Percentiles rank a stretch among this genome's conserved stretches.
Conservation (phyloP, 2,888 invertebrate genomes). For the Eristalinus aeneus region DNA sequence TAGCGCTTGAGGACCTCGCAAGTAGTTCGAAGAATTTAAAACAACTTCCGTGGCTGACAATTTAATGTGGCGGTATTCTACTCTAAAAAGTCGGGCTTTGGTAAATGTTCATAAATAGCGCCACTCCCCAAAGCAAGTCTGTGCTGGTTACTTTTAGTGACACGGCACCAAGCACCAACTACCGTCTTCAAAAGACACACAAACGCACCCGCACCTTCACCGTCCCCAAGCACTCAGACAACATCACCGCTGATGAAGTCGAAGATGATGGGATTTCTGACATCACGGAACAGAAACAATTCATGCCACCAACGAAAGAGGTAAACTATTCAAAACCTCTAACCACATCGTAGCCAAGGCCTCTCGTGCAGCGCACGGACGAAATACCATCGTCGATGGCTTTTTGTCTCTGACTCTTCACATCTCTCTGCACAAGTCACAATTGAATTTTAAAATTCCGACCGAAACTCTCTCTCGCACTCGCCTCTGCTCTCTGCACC, state of each 20-base stretch:
- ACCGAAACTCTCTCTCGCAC: slow-evolving; percentile 31
- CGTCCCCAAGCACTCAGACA: background rate
- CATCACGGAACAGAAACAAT: background rate
- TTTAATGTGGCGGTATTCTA: no score
- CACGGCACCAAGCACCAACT: background rate
- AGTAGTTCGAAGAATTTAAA: no score
- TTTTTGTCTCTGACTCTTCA: slow-evolving; percentile 8
- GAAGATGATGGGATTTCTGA: background rate
- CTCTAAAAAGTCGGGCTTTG: no score
- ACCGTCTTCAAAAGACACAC: background rate
- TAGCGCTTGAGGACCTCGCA: no score
- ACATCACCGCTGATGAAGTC: background rate
- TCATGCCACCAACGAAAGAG: background rate
- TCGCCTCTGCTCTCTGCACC: background rate
- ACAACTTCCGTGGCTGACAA: no score
- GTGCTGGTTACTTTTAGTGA: no score
- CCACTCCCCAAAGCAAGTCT: no score
- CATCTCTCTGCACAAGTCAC: slow-evolving; percentile 13
- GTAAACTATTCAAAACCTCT: slow-evolving; percentile 1
- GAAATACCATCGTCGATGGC: slow-evolving; percentile 18
- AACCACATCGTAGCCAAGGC: slow-evolving; percentile 18
- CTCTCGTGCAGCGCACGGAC: slow-evolving; percentile 1
- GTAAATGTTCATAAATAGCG: no score
- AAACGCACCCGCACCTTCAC: background rate
- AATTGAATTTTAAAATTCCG: slow-evolving; percentile 51